Conservation (phyloP, 1,140 invertebrate species). For the Plectus sambesii region DNA sequence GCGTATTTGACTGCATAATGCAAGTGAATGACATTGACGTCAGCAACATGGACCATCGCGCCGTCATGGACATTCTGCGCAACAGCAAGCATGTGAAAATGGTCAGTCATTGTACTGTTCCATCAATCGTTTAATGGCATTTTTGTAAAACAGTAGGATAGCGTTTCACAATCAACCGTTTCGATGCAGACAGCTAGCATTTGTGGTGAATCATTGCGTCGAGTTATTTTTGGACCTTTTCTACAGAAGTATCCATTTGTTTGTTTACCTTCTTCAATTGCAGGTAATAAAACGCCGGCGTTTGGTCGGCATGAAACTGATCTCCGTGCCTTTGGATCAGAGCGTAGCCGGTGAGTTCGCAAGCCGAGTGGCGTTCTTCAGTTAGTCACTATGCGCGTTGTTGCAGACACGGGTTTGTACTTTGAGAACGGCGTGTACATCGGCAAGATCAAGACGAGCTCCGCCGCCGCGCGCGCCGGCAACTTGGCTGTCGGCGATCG, state of each 20-base stretch:
- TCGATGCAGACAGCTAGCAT: too few species aligned
- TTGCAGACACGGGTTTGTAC: constrained; percentile 59
- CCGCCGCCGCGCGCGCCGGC: constrained; percentile 74
- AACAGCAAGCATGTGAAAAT: constrained; percentile 53
- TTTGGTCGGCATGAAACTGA: constrained; percentile 1
- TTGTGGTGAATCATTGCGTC: too few species aligned
- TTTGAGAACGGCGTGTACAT: constrained; percentile 74
- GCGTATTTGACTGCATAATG: constrained; percentile 66
- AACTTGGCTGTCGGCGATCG: constrained; percentile 79
- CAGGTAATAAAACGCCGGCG: constrained; percentile 10
- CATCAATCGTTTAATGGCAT: too few species aligned
- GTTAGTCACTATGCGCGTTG: constrained; percentile 9
- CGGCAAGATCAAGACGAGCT: constrained; percentile 72
- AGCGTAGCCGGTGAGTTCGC: constrained; percentile 42
- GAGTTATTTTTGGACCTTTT: too few species aligned
- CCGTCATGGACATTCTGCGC: constrained; percentile 55
- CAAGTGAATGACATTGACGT: constrained; percentile 69
- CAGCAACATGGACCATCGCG: constrained; percentile 58
- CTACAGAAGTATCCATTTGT: too few species aligned
- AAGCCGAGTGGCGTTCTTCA: constrained; percentile 1
- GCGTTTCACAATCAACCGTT: too few species aligned
- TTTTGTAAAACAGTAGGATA: too few species aligned
- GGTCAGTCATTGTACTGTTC: constrained; percentile 49
- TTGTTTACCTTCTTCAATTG: constrained; percentile 3
- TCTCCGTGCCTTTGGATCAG: neutral